These are phyloP conservation scores for Dastarcus helophoroides DNA, from an alignment of 2,888 invertebrate species.

Conservation along the genomic window DNA sequence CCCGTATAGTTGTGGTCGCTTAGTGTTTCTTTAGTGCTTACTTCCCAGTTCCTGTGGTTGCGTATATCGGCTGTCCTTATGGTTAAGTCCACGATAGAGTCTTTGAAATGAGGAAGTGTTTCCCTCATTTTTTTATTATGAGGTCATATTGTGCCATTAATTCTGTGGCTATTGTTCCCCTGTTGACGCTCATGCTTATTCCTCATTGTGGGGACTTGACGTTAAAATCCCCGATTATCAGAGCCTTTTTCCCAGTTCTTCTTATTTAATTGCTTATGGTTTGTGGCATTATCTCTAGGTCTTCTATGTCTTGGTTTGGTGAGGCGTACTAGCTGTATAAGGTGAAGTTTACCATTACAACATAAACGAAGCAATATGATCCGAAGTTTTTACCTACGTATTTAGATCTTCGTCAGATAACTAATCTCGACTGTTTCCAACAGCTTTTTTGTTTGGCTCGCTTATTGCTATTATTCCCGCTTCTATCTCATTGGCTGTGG, in stretches of 20 bases:
- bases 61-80: conserved; percentile 8
- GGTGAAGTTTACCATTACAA: neutral
- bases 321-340: conserved; percentile 7
- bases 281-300: conserved; percentile 9
- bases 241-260: neutral
- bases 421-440: conserved; percentile 1
- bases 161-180: neutral
- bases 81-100: conserved; percentile 15
- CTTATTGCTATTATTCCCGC: no score
- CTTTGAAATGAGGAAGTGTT: conserved; percentile 13
- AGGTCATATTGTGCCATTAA: neutral
- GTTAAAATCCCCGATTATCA: neutral
- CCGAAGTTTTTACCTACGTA: neutral
- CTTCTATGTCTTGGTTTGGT: conserved; percentile 9
- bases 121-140: no score
- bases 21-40: conserved; percentile 11
- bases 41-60: conserved; percentile 10
- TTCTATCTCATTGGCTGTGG: no score
- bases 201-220: neutral
- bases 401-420: neutral
- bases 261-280: conserved; percentile 8
- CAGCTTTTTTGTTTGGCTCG: conserved; percentile 1
- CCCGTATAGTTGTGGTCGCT: conserved; percentile 16
- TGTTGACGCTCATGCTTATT: neutral
- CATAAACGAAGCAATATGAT: neutral